Base-by-base conservation (phyloP, 2,797 vertebrate genomes). In the Sebastes kiyomatsui region DNA sequence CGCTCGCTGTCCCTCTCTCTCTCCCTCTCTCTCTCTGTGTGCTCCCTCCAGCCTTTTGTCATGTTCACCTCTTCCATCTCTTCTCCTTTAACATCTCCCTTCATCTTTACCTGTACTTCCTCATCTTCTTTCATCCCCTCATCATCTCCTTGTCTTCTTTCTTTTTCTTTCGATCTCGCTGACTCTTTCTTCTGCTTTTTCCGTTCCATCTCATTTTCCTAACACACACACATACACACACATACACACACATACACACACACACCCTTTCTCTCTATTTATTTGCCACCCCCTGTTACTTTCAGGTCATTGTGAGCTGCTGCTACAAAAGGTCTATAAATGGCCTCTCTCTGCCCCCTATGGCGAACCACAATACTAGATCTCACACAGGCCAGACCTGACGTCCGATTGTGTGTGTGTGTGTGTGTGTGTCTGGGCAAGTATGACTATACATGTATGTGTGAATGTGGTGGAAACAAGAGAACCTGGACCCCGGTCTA, bases 271-370 rank as follows among this genome's bases (percentile, higher is more conserved):
- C 23, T 66, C 56, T 83, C n/a, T 9, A 69, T 81, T 77, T 77
- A 33, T 46, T 46, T 75, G 58, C 77, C 67, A 77, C 74, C 83
- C 73, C 75, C 85, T 73, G 87, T 80, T 74, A 85, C 81, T 87
- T 84, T 84, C 58, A 87, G 86, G 83, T 86, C 87, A 89, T 58
- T 91, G 85, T 90, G 85, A 87, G 72, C 72, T 75, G 61, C 77
- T 75, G 60, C 49, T 42, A 81, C 83, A 90, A 83, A 87, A 66
- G 54, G 77, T 76, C 23, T 54, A 77, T 76, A 87, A 86, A 90
- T 79, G 77, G 80, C 72, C 80, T 67, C 77, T 55, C 69, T 60
- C 28, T 42, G 33, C 86, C 80, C 72, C 87, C 90, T 80, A 20
- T 56, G 46, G 85, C 55, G 83, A 83, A 76, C 18, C 58, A 84